A percentile compares a stretch with the other conserved stretches of the same genome.
Conservation (phyloP, 2,888 invertebrate species). For the Drosophila robusta region DNA sequence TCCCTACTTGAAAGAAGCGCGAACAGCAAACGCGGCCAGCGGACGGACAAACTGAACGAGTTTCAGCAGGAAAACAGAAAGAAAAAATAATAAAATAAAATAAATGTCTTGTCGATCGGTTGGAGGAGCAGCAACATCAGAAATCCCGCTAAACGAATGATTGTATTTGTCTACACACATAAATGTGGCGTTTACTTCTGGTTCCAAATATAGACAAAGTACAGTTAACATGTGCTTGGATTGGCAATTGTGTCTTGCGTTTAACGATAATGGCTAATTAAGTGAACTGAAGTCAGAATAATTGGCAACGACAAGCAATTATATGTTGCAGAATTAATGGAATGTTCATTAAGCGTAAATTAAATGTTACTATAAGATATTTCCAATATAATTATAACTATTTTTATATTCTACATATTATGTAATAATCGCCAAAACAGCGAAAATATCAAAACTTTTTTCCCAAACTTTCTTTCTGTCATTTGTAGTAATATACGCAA, state of each 20-base stretch:
- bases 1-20: conserved; percentile 67
- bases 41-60: conserved; percentile 59
- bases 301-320: conserved; percentile 6
- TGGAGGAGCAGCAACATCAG: conserved; percentile 21
- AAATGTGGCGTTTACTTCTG: conserved; percentile 33
- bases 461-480: too few species aligned
- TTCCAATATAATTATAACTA: neutral
- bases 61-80: conserved; percentile 53
- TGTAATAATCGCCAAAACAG: too few species aligned
- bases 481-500: too few species aligned
- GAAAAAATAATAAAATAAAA: neutral
- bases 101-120: conserved; percentile 57
- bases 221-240: conserved; percentile 40
- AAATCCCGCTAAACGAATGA: conserved; percentile 73
- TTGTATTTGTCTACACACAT: conserved; percentile 44
- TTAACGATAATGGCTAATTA: conserved; percentile 25
- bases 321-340: neutral
- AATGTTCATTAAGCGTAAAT: neutral
- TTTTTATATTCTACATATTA: neutral
- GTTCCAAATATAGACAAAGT: conserved; percentile 34
- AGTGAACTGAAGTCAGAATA: neutral
- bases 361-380: neutral
- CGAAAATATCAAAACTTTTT: too few species aligned
- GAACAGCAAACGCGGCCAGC: conserved; percentile 65
- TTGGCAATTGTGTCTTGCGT: neutral